Base-by-base conservation (phyloP, 1,140 invertebrate species). In the Drosophila leontia region DNA sequence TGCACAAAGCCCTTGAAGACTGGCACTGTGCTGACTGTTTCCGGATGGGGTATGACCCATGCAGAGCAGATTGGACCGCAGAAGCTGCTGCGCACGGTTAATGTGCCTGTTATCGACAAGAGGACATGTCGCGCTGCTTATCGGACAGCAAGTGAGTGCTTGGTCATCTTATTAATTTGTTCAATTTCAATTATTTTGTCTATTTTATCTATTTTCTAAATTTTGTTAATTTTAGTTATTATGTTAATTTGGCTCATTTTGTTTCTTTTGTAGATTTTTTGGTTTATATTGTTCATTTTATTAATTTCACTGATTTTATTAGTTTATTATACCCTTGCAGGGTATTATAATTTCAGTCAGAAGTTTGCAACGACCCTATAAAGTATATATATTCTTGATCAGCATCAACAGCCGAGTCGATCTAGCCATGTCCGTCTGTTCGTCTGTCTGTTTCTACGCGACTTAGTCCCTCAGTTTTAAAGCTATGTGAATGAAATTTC, bases 21-120 rank as follows among this genome's bases (percentile, higher is more conserved):
- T 2, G 75, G 64, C 8, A 8, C 48, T 0, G 0, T 32, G 1
- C 50, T 91, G 0, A 75, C 17, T 0, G 75, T 91, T 11, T 70
- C 74, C 26, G 90, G 90, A 11, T 51, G 48, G 48, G 48, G 48
- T 9, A 34, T 51, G 48, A 51, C 26, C 1, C 15, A 51, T 51
- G 6, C 47, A 0, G 7, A 0, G 2, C 26, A 12, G 0, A 0
- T 23, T 0, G 23, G 6, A 3, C 68, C 78, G 0, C 51, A 78
- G 8, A 53, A 37, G 3, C 39, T 26, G 8, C 35, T 91, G 9
- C 85, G 77, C 0, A 51, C 63, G 3, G 76, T 78, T 0, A 12
- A 13, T 0, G 85, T 91, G 12, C 90, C 90, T 1, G 8, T 91
- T 2, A 23, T 90, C 2, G 23, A 39, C 19, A 85, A 42, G 8